phyloP scores from a whole-genome alignment of 2,888 invertebrate genomes.

The Cryptops parisi region DNA sequence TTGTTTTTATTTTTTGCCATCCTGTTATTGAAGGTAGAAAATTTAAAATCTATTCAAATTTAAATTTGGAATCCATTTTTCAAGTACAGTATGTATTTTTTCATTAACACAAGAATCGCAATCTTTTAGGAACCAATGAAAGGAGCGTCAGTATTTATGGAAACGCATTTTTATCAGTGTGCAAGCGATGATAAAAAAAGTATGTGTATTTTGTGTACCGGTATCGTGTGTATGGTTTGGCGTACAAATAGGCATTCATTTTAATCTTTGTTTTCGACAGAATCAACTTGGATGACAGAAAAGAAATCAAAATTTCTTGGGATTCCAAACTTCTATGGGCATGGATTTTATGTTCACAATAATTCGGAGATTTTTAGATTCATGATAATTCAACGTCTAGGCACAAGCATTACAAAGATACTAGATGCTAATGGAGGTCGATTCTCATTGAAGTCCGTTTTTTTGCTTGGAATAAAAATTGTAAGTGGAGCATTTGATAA shows the following conservation, averaged over 20 bases:
- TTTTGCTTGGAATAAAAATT: slow-evolving; percentile 65
- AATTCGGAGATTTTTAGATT: slow-evolving; percentile 73
- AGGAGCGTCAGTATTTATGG: slow-evolving; percentile 96
- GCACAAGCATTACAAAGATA: slow-evolving; percentile 67
- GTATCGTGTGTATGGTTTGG: no score
- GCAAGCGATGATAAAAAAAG: slow-evolving; percentile 63
- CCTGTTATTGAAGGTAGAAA: no score
- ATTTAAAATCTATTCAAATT: no score
- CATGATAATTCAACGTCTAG: slow-evolving; percentile 82
- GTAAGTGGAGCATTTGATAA: no score
- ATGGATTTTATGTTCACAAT: slow-evolving; percentile 64
- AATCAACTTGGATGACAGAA: slow-evolving; percentile 52
- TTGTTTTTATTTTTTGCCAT: no score
- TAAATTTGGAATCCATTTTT: background rate
- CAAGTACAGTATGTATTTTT: background rate
- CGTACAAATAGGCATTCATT: no score
- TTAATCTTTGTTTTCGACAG: slow-evolving; percentile 42
- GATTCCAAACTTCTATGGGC: slow-evolving; percentile 76
- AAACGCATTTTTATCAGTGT: slow-evolving; percentile 86
- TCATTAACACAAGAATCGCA: no score
- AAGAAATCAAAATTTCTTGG: slow-evolving; percentile 55
- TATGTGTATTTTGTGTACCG: slow-evolving; percentile 36
- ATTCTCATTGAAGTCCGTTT: slow-evolving; percentile 62
- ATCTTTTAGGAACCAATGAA: slow-evolving; percentile 68
- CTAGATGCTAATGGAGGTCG: slow-evolving; percentile 49